Base-by-base conservation (phyloP, 2,888 invertebrate species). In the Blastobasis adustella region DNA sequence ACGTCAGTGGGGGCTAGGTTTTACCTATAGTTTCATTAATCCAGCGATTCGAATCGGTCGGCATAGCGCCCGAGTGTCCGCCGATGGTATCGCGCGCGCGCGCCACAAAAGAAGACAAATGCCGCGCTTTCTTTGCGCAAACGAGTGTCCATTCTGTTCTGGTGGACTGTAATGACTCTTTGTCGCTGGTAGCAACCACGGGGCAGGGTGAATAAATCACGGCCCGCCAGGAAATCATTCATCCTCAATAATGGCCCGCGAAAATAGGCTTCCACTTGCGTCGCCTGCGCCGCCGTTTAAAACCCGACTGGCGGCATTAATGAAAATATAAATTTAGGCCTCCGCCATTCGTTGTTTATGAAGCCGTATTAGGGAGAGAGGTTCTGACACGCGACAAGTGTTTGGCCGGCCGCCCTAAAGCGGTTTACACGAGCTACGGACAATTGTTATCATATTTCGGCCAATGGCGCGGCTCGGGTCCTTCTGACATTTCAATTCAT, bases 161-260 rank as follows among this genome's bases (percentile, higher is more conserved):
- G 75, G 67, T 63, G 64, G 63, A 66, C 63, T 67, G 74, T 82
- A 84, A 79, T 80, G 78, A 82, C 71, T 81, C 76, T 77, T 70
- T 77, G 78, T 76, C 67, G 68, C 63, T 65, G 60, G 59, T 49
- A 51, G 59, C 49, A 62, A 63, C 67, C 67, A 48, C 50, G 60
- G 63, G 69, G 69, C 74, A 73, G 71, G 71, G 71, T 66, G 63
- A 42, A 50, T 50, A 83, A 87, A 85, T 87, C 87, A 87, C 79
- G 76, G 73, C 73, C 62, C 72, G 66, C 76, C 84, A 85, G 87
- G 87, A 88, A 88, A 87, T 84, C 86, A 83, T 88, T 82, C 85
- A 86, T 86, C 80, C 84, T 84, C 79, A 58, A 76, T 87, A 87
- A 86, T 86, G 84, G 85, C 82, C 84, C 82, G 87, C 85, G 82